Evolutionary conservation across 2,888 invertebrate genomes (phyloP).

Genomic region (Brassicogethes aeneus): DNA sequence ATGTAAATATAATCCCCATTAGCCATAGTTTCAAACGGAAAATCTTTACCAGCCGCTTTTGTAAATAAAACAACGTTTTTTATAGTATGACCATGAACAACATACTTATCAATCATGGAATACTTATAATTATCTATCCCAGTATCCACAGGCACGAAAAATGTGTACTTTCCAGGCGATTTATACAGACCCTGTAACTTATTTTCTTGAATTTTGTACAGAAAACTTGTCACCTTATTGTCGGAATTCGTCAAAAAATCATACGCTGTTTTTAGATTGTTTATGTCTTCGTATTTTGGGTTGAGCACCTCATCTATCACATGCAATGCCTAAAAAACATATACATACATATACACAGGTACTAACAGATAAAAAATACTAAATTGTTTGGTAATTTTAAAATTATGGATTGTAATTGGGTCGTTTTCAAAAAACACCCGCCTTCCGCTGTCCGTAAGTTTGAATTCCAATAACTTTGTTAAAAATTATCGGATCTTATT

Average conservation of each 20-base stretch:
- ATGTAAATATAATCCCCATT: slow-evolving; percentile 75
- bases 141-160: slow-evolving; percentile 81
- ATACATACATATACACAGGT: no score
- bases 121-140: slow-evolving; percentile 56
- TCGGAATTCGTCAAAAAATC: slow-evolving; percentile 53
- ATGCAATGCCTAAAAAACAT: slow-evolving; percentile 61
- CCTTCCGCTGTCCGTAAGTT: no score
- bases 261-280: slow-evolving; percentile 54
- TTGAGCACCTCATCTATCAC: slow-evolving; percentile 77
- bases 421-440: no score
- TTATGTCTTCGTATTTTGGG: slow-evolving; percentile 55
- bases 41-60: slow-evolving; percentile 61
- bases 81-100: slow-evolving; percentile 80
- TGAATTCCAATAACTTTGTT: no score
- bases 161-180: slow-evolving; percentile 69
- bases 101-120: slow-evolving; percentile 66
- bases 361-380: no score
- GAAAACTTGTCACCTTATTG: slow-evolving; percentile 43
- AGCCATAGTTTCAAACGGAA: slow-evolving; percentile 67
- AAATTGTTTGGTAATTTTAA: no score
- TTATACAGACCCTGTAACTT: slow-evolving; percentile 60
- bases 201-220: slow-evolving; percentile 57
- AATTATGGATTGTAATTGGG: no score
- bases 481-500: no score
- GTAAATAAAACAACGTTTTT: slow-evolving; percentile 79